phyloP scores from a whole-genome alignment of 2,888 invertebrate species.

The Apodemia zela region DNA sequence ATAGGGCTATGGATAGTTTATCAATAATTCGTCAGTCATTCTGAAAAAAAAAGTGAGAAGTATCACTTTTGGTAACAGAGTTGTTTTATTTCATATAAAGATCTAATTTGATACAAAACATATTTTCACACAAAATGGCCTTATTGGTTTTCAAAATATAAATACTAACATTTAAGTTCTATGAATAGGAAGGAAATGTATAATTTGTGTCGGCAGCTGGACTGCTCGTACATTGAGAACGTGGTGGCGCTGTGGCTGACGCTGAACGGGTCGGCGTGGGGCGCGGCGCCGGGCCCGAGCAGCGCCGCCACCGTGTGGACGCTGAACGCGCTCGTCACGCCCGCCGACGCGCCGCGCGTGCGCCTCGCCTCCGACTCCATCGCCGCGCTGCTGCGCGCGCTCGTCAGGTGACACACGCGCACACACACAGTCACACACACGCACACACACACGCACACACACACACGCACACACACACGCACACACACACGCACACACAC shows the following conservation, averaged over 20 bases:
- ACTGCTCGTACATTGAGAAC: constrained; percentile 89
- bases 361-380: constrained; percentile 70
- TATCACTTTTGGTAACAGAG: too few species aligned
- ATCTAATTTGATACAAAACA: too few species aligned
- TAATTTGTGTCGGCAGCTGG: constrained; percentile 64
- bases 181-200: too few species aligned
- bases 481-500: not conserved
- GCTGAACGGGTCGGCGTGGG: constrained; percentile 83
- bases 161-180: too few species aligned
- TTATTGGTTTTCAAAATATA: too few species aligned
- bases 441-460: constrained; percentile 24
- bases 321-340: constrained; percentile 56
- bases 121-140: too few species aligned
- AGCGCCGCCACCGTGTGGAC: constrained; percentile 47
- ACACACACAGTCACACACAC: too few species aligned
- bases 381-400: constrained; percentile 55
- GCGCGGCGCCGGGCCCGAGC: constrained; percentile 37
- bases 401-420: constrained; percentile 46
- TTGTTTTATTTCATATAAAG: too few species aligned
- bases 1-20: too few species aligned
- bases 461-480: not conserved
- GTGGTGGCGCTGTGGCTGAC: constrained; percentile 93
- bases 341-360: constrained; percentile 68
- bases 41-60: too few species aligned
- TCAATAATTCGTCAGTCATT: too few species aligned